phyloP scores from a whole-genome alignment of 2,113 vertebrate genomes.

The Corythoichthys haematopterus region DNA sequence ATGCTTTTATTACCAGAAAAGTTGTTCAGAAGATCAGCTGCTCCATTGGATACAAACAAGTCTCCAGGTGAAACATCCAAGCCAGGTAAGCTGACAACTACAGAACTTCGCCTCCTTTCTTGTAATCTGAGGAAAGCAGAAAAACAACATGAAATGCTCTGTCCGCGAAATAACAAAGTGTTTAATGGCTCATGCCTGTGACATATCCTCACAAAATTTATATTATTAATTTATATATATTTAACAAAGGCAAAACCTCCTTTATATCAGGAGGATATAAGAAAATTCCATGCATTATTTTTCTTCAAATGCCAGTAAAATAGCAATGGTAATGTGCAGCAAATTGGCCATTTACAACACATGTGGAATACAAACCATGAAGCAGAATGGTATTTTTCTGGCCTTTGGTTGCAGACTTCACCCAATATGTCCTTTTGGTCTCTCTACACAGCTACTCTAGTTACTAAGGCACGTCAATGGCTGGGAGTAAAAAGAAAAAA shows the following conservation, averaged over 20 bases:
- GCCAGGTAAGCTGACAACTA: constrained; percentile 81
- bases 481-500: constrained; percentile 1
- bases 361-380: constrained; percentile 16
- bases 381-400: constrained; percentile 35
- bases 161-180: neutral
- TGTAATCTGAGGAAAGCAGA: constrained; percentile 54
- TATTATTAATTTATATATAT: neutral
- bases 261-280: constrained; percentile 48
- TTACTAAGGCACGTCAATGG: constrained; percentile 19
- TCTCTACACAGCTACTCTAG: constrained; percentile 30
- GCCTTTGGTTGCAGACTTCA: constrained; percentile 20
- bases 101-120: constrained; percentile 77
- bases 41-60: constrained; percentile 79
- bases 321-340: constrained; percentile 41
- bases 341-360: constrained; percentile 32
- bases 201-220: neutral
- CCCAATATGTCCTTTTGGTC: constrained; percentile 39
- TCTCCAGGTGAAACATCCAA: constrained; percentile 85
- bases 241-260: constrained; percentile 10
- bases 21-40: constrained; percentile 70
- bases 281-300: constrained; percentile 54
- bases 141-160: neutral
- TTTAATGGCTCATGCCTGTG: neutral
- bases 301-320: constrained; percentile 50
- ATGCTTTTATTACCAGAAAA: constrained; percentile 46